These are phyloP conservation scores for Atractosteus spatula DNA, from an alignment of 2,113 vertebrate genomes.

Conservation along the genomic window DNA sequence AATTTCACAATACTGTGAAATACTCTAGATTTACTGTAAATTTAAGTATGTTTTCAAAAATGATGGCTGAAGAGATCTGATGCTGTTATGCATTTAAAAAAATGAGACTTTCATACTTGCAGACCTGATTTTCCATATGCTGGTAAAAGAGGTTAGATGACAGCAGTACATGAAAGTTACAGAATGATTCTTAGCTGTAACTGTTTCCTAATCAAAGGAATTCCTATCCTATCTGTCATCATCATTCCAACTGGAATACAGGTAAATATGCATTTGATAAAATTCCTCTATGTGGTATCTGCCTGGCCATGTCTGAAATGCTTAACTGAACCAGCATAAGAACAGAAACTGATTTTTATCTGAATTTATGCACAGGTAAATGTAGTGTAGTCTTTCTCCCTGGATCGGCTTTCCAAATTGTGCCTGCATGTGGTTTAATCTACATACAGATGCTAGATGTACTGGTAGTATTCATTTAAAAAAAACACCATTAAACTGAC, in stretches of 20 bases:
- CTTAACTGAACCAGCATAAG: constrained; percentile 31
- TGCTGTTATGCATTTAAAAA: neutral
- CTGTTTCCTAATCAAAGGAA: constrained; percentile 61
- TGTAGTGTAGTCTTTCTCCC: constrained; percentile 3
- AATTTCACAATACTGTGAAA: too few relatives aligned
- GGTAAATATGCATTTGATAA: constrained; percentile 67
- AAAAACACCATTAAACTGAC: too few relatives aligned
- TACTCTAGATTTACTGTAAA: too few relatives aligned
- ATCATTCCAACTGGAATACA: constrained; percentile 53
- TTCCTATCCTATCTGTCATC: constrained; percentile 64
- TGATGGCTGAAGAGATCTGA: neutral
- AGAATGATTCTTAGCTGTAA: constrained; percentile 36
- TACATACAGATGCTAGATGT: too few relatives aligned
- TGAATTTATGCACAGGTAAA: constrained; percentile 48
- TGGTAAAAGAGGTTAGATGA: neutral
- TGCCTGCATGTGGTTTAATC: constrained; percentile 7
- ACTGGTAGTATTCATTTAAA: too few relatives aligned
- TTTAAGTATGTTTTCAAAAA: too few relatives aligned
- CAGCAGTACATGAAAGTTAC: neutral
- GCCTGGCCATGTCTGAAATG: constrained; percentile 61
- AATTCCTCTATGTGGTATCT: constrained; percentile 62
- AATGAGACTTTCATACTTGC: neutral
- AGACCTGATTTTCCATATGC: neutral
- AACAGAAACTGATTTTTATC: constrained; percentile 50
- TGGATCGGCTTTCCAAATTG: constrained; percentile 21